Evolutionary conservation across 2,888 invertebrate species (phyloP), one percentile per base, ranked within the genome.

Genomic region (Bembecia ichneumoniformis): DNA sequence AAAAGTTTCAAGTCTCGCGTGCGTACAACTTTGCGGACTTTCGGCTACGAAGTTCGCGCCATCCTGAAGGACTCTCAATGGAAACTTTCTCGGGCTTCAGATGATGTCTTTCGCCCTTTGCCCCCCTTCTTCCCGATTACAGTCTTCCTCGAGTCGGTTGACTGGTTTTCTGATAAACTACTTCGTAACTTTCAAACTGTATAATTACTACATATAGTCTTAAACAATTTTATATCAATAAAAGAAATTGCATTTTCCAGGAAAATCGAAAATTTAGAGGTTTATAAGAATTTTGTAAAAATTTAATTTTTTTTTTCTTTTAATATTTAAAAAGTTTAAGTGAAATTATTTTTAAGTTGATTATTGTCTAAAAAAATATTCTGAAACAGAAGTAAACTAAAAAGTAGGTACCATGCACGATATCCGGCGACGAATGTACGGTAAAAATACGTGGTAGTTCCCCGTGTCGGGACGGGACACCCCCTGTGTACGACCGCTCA

Each of bases 1-100:
- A 62, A 71, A 82, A 82, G 70, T 81, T 77, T 55, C 54, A 60
- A 58, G 66, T 66, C 65, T 63, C 60, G 69, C 69, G 74, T 76
- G 77, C 77, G 79, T 74, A 72, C 58, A 82, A 82, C 73, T 81
- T 79, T 56, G 63, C 60, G 62, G 66, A 66, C 75, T 83, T 82
- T 79, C 72, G 77, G 73, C 81, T 77, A 71, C 63, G 64, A 82
- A 83, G 74, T 82, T 81, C 64, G 67, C 64, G 62, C 62, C 73
- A 68, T 71, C 73, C 72, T 74, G 64, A 68, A 73, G 72, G 74
- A 77, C 71, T 74, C 71, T 62, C 55, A 60, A 59, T 61, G 61
- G 62, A 68, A 79, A 81, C 67, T 77, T 79, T 74, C 69, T 15
- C 46, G 15, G 46, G 46, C 46, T 16, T 45, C 47, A 36, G n/a